These are phyloP conservation scores for Thunnus thynnus DNA, from an alignment of 2,113 vertebrate species.

Conservation along the genomic window DNA sequence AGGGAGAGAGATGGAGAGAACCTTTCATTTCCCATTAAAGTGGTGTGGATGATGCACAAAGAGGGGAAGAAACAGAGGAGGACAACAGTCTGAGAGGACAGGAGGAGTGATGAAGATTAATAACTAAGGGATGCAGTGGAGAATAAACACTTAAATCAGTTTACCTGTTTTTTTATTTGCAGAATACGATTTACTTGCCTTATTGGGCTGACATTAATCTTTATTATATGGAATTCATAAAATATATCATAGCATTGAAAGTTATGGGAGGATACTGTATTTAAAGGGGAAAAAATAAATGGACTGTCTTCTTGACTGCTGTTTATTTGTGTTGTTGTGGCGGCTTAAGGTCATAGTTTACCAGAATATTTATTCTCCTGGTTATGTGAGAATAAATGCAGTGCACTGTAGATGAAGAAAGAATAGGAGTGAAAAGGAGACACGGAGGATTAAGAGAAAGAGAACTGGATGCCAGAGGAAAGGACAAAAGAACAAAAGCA, in stretches of 20 bases:
- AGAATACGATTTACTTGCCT: slow-evolving; percentile 53
- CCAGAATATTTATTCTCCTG: slow-evolving; percentile 16
- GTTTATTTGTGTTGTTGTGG: slow-evolving; percentile 9
- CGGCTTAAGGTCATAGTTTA: slow-evolving; percentile 4
- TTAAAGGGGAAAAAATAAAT: neutral
- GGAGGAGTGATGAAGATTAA: slow-evolving; percentile 57
- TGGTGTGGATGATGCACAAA: slow-evolving; percentile 40
- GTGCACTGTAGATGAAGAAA: neutral
- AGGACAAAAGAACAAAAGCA: neutral
- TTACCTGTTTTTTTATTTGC: slow-evolving; percentile 52
- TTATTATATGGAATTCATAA: slow-evolving; percentile 38
- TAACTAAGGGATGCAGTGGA: slow-evolving; percentile 47
- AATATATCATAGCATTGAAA: slow-evolving; percentile 25
- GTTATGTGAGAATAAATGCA: slow-evolving; percentile 20
- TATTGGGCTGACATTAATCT: slow-evolving; percentile 53
- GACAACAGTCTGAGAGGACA: slow-evolving; percentile 3
- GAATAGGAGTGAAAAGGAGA: neutral
- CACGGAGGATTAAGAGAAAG: slow-evolving; percentile 3
- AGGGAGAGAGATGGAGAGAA: slow-evolving; percentile 9
- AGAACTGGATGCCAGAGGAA: neutral
- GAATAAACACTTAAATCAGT: slow-evolving; percentile 59
- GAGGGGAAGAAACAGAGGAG: slow-evolving; percentile 23
- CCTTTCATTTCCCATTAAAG: slow-evolving; percentile 43
- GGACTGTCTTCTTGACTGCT: neutral
- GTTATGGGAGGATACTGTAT: slow-evolving; percentile 2